Evolutionary conservation across 1,140 invertebrate species (phyloP), one percentile per base, ranked within the genome.

Genomic region (Euborellia annulipes): DNA sequence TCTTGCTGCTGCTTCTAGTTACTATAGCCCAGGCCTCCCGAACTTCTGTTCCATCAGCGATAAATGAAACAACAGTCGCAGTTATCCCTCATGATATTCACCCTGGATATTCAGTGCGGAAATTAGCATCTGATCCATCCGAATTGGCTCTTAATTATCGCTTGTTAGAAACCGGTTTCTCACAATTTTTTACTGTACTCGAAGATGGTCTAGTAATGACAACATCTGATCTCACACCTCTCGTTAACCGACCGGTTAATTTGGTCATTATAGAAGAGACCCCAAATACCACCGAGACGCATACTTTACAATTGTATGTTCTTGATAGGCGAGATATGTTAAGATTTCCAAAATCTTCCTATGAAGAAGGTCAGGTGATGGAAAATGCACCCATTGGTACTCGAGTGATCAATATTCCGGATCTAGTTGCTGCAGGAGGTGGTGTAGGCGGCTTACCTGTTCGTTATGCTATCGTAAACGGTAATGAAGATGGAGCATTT

Each of bases 141-240:
- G 62, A 65, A 32, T 64, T 68, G 45, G 63, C 70, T 50, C 69
- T 72, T 21, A 70, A 71, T 27, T 84, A 77, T 58, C 73, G 70
- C 16, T 64, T 85, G 11, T 59, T 86, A 51, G 79, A 86, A 50
- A 83, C 75, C 17, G 82, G 77, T 37, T 85, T 75, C 59, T 81
- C 80, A 9, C 73, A 82, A 41, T 89, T 79, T 58, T 92, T 92
- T 59, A 81, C 86, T 1, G 76, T 91, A 22, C 70, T 92, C n/a
- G 76, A 82, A 41, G 80, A 88, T 61, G 88, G 87, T 18, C 72
- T 89, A 36, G 75, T 92, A 7, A 91, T 91, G 85, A 90, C 85
- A 14, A 89, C 85, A 2, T 75, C 82, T 2, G 84, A 88, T 52
- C 66, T 90, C 3, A 73, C 74, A 18, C 79, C 84, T 3, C 61